These are phyloP conservation scores for Leucophenga montana DNA, from an alignment of 2,888 invertebrate genomes.

Conservation along the genomic window DNA sequence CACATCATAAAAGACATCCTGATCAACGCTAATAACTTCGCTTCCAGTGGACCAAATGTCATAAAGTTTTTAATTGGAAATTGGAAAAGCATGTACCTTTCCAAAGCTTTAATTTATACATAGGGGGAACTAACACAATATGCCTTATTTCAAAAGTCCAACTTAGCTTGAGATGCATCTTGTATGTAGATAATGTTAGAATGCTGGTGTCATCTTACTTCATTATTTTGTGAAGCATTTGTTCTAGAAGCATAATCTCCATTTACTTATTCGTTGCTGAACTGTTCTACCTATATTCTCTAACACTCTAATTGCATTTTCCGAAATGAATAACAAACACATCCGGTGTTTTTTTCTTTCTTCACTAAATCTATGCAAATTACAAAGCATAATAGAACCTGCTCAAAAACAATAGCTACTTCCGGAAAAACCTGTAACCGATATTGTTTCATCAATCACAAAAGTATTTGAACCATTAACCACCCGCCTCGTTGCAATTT, in stretches of 20 bases:
- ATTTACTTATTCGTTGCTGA: not conserved
- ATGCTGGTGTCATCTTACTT: too few species aligned
- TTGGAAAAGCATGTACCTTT: too few species aligned
- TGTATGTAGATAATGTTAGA: too few species aligned
- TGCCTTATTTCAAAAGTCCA: too few species aligned
- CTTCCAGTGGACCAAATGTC: too few species aligned
- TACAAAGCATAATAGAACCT: slow-evolving; percentile 42
- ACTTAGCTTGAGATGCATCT: too few species aligned
- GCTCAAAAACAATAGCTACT: slow-evolving; percentile 36
- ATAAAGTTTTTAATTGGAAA: too few species aligned
- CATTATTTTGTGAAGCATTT: not conserved
- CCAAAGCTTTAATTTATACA: too few species aligned
- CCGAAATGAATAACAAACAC: slow-evolving; percentile 9
- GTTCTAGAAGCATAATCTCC: not conserved
- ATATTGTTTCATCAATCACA: slow-evolving; percentile 41
- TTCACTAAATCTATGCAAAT: slow-evolving; percentile 50
- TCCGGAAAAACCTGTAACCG: slow-evolving; percentile 46
- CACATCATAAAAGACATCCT: too few species aligned
- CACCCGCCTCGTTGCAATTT: slow-evolving; percentile 52
- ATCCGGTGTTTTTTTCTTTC: not conserved
- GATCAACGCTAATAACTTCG: too few species aligned
- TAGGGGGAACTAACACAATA: too few species aligned
- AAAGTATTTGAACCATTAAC: slow-evolving; percentile 43
- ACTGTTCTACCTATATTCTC: not conserved
- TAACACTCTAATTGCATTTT: not conserved